Evolutionary conservation across 2,888 invertebrate genomes (phyloP).

Genomic region (Tridacna crocea): DNA sequence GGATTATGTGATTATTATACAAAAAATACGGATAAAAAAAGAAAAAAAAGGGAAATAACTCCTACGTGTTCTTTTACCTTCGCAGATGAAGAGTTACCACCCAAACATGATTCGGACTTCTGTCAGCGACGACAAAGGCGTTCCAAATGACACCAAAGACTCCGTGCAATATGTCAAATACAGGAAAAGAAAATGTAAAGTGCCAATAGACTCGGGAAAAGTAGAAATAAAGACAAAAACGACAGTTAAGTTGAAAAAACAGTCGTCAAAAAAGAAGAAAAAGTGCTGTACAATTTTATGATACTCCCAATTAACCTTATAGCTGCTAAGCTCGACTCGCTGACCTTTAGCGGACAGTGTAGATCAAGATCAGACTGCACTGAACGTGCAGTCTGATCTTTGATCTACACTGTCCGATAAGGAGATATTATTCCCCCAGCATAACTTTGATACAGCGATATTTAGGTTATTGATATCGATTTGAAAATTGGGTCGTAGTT

Average conservation of each 20-base stretch:
- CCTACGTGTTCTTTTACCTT: background rate
- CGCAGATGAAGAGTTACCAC: constrained; percentile 76
- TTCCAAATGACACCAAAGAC: background rate
- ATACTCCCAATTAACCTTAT: too few species aligned
- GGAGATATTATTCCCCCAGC: too few species aligned
- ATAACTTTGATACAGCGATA: too few species aligned
- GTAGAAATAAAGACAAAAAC: background rate
- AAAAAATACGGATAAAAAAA: background rate
- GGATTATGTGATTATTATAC: too few species aligned
- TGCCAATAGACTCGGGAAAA: constrained; percentile 1
- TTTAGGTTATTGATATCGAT: too few species aligned
- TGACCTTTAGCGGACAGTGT: too few species aligned
- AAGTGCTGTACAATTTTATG: constrained; percentile 28
- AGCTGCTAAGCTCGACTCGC: too few species aligned
- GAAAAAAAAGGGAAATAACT: background rate
- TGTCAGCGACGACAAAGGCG: background rate
- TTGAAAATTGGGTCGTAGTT: too few species aligned
- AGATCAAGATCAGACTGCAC: too few species aligned
- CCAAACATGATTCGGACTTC: constrained; percentile 66
- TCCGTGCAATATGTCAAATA: background rate
- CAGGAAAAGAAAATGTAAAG: constrained; percentile 18
- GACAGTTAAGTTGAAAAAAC: constrained; percentile 27
- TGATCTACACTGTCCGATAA: too few species aligned
- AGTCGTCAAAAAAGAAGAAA: constrained; percentile 16
- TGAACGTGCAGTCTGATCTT: too few species aligned